These are phyloP conservation scores for Leuctra nigra DNA, from an alignment of 2,888 invertebrate species.

Conservation along the genomic window DNA sequence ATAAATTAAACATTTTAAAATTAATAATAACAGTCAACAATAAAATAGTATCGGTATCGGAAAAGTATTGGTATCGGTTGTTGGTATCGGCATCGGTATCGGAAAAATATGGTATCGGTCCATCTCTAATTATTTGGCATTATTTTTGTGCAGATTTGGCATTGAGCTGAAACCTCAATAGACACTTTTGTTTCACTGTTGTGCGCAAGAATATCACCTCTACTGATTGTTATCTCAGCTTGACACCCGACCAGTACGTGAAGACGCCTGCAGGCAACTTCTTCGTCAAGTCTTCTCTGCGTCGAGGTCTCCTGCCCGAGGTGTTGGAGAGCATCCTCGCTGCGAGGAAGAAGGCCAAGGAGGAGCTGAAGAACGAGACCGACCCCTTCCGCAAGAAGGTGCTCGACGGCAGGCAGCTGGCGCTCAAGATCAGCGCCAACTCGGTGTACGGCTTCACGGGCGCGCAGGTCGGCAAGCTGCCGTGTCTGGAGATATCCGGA, in stretches of 20 bases:
- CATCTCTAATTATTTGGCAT: too few relatives aligned
- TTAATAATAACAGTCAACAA: too few relatives aligned
- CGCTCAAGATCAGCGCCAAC: conserved; percentile 97
- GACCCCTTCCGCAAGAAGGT: conserved; percentile 92
- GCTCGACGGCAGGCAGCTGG: conserved; percentile 92
- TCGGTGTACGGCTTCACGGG: conserved; percentile 99
- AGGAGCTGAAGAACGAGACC: conserved; percentile 88
- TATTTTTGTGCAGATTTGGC: too few relatives aligned
- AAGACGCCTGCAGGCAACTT: conserved; percentile 84
- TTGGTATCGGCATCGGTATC: too few relatives aligned
- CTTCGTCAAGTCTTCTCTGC: conserved; percentile 80
- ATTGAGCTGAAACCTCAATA: too few relatives aligned
- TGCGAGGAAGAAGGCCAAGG: conserved; percentile 92
- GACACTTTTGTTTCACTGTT: neutral
- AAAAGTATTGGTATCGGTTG: too few relatives aligned
- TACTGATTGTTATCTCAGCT: too few relatives aligned
- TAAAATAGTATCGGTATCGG: too few relatives aligned
- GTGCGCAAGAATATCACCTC: too few relatives aligned
- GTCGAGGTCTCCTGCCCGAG: conserved; percentile 91
- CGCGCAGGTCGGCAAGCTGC: conserved; percentile 93
- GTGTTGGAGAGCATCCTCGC: conserved; percentile 85
- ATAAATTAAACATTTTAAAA: too few relatives aligned
- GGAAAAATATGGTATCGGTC: too few relatives aligned
- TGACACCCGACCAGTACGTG: conserved; percentile 67
- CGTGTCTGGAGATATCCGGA: conserved; percentile 91